Base-by-base conservation (phyloP, 2,888 invertebrate genomes). In the Stictocephala bisonia region DNA sequence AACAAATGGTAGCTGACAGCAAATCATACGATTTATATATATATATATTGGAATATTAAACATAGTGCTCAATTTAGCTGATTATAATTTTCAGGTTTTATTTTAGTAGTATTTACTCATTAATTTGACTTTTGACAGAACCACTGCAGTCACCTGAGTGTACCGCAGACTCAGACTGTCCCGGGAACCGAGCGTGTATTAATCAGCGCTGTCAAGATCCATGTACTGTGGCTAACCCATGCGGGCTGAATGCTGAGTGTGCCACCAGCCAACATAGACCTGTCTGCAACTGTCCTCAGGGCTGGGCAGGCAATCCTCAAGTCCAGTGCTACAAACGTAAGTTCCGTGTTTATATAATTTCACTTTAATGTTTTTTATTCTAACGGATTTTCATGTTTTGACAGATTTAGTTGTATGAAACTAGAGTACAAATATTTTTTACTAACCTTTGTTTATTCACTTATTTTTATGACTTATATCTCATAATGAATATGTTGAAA, bases 271-370 rank as follows among this genome's bases (percentile, higher is more conserved):
- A 90, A 79, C 95, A 94, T 82, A 90, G 94, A 78, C 94, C 95
- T 3, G 89, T 90, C 20, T 96, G 96, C 83, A 89, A 88, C 80
- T 96, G 96, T 83, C 93, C 93, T 18, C 88, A 91, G 60, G 93
- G 93, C 76, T 94, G 93, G 86, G 94, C 93, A 67, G 96, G 96
- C 75, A 93, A 96, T 84, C 95, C 96, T 31, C 91, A 95, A 84
- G 85, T 90, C 22, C 88, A 90, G 77, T 96, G 96, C 81, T 94
- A 92, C 82, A 93, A 91, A 88, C 94, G 95, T 95, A 87, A 90
- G 90, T 86, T 11, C 15, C 29, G 29, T n/a, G n/a, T n/a, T n/a
- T n/a, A n/a, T n/a, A n/a, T n/a, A n/a, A n/a, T n/a, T n/a, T n/a
- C n/a, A n/a, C n/a, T n/a, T n/a, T n/a, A n/a, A n/a, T n/a, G n/a